Base-by-base conservation (phyloP, 2,797 vertebrate genomes). In the Spinus pinus region DNA sequence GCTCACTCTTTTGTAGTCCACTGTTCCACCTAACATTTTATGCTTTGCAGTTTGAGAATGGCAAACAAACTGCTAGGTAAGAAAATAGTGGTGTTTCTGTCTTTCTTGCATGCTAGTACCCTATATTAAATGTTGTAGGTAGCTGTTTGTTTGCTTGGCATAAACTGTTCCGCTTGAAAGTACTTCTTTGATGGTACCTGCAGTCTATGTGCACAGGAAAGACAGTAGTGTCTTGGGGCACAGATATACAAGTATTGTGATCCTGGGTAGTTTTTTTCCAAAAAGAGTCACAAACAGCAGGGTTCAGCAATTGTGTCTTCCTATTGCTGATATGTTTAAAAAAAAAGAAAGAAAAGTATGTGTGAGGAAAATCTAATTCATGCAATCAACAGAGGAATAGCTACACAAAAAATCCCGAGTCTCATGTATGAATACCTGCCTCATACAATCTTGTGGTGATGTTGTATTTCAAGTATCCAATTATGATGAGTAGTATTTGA, bases 91-190 rank as follows among this genome's bases (percentile, higher is more conserved):
- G 22, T 46, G 20, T 23, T 6, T 74, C 39, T 61, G 2, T 70
- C 33, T 49, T 39, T 56, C 39, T 61, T 49, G 20, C 15, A 3
- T 74, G 22, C 53, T 57, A 50, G 9, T 67, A 42, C n/a, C 3
- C 7, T 70, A 16, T 50, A 58, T 90, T 64, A 88, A 73, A 23
- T 31, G 37, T 27, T 83, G 66, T 78, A 71, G n/a, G 39, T 94
- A 90, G 70, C 93, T 94, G 70, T 54, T 96, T 57, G 37, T 84
- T 92, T 4, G 6, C 71, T 95, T 93, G 96, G 70, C 93, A 58
- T 93, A 37, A 87, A 37, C 72, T 81, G 42, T 94, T 96, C 54
- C 94, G 73, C 83, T 92, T 79, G 50, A 86, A 78, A 91, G 86
- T 82, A 4, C 41, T 92, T 96, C 92, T 95, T 94, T 33, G 58